A percentile compares a stretch with the other conserved stretches of the same genome.
Conservation (phyloP, 2,113 vertebrate species). For the Rhipidura dahli region DNA sequence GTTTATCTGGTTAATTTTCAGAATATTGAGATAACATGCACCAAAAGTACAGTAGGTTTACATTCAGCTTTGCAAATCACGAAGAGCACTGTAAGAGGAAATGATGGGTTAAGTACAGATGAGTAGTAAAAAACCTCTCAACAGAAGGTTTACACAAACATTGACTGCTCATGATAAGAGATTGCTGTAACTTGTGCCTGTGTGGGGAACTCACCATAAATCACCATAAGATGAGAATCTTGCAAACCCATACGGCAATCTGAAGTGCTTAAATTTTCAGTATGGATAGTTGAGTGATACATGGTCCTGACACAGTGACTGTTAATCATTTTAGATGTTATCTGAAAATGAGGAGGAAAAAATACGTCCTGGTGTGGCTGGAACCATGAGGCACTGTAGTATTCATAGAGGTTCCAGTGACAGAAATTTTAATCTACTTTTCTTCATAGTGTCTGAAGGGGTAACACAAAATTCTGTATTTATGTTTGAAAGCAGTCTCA, state of each 20-base stretch:
- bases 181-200: not conserved
- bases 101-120: not conserved
- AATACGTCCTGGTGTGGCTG: not conserved
- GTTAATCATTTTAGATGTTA: not conserved
- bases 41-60: not conserved
- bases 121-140: not conserved
- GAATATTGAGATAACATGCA: not conserved
- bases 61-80: not conserved
- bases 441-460: not conserved
- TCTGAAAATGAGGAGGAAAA: not conserved
- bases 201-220: not conserved
- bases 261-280: not conserved
- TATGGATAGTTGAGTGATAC: not conserved
- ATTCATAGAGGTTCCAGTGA: not conserved
- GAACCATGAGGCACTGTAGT: not conserved
- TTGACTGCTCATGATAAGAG: not conserved
- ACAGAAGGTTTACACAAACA: not conserved
- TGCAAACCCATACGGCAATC: not conserved
- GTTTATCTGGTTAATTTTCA: not conserved
- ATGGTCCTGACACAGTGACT: not conserved
- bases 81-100: not conserved
- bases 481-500: constrained; percentile 48
- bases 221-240: not conserved
- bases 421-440: not conserved
- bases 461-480: not conserved